Base-by-base conservation (phyloP, 1,140 invertebrate species). In the Mylabris phalerata region DNA sequence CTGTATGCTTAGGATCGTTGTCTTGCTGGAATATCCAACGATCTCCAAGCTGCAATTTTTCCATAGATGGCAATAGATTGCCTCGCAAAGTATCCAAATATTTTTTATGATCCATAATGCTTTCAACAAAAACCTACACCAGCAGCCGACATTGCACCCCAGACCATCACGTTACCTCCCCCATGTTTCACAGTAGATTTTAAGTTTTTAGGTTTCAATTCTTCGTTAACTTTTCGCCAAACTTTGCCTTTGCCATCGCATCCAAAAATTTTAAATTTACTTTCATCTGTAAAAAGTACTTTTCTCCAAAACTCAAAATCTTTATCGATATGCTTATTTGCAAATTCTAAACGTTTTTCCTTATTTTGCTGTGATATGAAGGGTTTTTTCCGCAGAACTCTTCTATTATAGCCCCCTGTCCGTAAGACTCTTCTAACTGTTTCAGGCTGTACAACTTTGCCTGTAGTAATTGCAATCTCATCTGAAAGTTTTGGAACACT, bases 101-200 rank as follows among this genome's bases (percentile, higher is more conserved):
- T 13, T 13, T 13, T 13, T 13, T 13, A 59, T 48, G 62, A 39
- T 60, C 46, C 10, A 77, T 49, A 11, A 69, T 62, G 5, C 70
- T 71, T 6, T 67, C 48, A 42, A 32, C 4, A 32, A 32, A 32
- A 32, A 13, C 27, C 27, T 32, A 69, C 27, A 7, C 27, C 62
- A 48, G 55, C 44, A 3, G 51, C 54, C 10, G 62, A 54, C 61
- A 77, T 75, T 64, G 60, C 75, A 0, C 68, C 75, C 63, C 62
- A 68, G 0, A 71, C 50, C 67, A 72, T 70, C 1, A 73, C 62
- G 1, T 48, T 32, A 69, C 58, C 65, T 24, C 64, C 66, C 7
- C 67, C 64, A 58, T 68, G 58, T 55, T 70, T 72, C 6, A 71
- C 66, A 4, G 65, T 67, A 2, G 67, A 61, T 9, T 59, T 45